phyloP scores from a whole-genome alignment of 2,797 vertebrate genomes.

The Epinephelus awoara region DNA sequence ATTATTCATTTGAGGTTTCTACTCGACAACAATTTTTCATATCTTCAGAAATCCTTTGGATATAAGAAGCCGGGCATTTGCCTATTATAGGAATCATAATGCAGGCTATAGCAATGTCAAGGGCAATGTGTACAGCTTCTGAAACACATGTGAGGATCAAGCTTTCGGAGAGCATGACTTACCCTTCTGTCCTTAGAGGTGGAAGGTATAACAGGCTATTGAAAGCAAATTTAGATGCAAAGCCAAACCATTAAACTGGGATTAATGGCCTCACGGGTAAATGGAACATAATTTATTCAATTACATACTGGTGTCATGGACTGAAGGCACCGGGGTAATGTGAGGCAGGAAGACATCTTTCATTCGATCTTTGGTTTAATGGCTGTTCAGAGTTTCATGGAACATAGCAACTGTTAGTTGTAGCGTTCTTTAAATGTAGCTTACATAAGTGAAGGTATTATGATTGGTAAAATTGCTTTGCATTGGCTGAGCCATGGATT shows the following conservation, averaged over 20 bases:
- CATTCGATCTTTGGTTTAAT: conserved; percentile 59
- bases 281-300: conserved; percentile 70
- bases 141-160: conserved; percentile 46
- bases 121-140: conserved; percentile 38
- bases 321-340: conserved; percentile 58
- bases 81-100: conserved; percentile 57
- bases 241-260: conserved; percentile 67
- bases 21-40: conserved; percentile 67
- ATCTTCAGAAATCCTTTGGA: conserved; percentile 58
- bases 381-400: conserved; percentile 37
- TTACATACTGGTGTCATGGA: conserved; percentile 67
- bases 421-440: conserved; percentile 10
- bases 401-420: conserved; percentile 7
- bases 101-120: conserved; percentile 52
- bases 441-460: neutral
- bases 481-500: neutral
- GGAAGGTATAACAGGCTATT: conserved; percentile 48
- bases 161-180: conserved; percentile 44
- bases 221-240: conserved; percentile 65
- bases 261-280: conserved; percentile 71
- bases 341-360: conserved; percentile 61
- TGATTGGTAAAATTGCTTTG: neutral
- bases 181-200: conserved; percentile 47
- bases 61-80: conserved; percentile 26
- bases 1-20: conserved; percentile 69